Evolutionary conservation across 2,797 vertebrate species (phyloP), one percentile per base, ranked within the genome.

Genomic region (Stomatorhinus walkeri): DNA sequence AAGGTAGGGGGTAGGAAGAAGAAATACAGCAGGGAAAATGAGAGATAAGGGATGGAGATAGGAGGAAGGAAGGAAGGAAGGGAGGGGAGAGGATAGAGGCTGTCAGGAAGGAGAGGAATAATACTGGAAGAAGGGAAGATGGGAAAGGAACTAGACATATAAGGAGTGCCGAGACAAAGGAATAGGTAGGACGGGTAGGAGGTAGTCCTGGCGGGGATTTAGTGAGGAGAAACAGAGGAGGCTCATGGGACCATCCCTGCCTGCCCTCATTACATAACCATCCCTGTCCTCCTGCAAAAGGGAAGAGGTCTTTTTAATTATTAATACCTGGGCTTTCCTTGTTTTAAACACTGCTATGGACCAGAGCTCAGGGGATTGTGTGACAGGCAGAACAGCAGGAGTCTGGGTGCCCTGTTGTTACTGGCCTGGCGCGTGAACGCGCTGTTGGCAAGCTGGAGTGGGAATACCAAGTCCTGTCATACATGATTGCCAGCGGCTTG

Each of bases 281-380:
- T 19, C 59, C 84, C 91, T 90, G 90, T 93, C 93, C 92, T 90
- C 85, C 89, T 91, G 91, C 91, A 88, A 88, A 92, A 90, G 36
- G 90, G 88, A 91, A 91, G 36, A 79, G 19, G 40, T 87, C 81
- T 24, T 90, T 51, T 95, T 89, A 93, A 95, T 95, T 95, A 95
- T 94, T 95, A 94, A 96, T 95, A 94, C 88, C 91, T 91, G 91
- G 93, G 93, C 93, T 94, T 94, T 95, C 93, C 92, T 93, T 93
- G 92, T 93, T 93, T 93, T 51, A 76, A 85, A 85, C 83, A 48
- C 83, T 51, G 46, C n/a, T 51, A 1, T 14, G n/a, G 48, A 51
- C 72, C 72, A 79, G n/a, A 79, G 19, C 32, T 40, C 72, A n/a
- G 72, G 64, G 28, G 64, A 72, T 36, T 36, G 32, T 72, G 28